Evolutionary conservation across 1,140 invertebrate species (phyloP), one percentile per base, ranked within the genome.

Genomic region (Anthonomus grandis): DNA sequence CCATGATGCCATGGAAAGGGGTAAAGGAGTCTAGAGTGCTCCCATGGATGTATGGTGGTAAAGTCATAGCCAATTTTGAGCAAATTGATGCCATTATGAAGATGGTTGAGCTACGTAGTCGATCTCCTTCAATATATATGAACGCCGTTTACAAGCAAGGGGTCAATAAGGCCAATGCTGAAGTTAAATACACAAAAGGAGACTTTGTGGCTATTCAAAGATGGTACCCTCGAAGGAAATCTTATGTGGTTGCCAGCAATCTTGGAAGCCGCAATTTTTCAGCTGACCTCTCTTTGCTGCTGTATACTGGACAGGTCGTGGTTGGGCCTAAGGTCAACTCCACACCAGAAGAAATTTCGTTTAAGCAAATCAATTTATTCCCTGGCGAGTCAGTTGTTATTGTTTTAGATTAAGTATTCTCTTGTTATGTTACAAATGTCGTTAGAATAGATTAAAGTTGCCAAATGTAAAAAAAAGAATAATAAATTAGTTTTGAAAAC

Each of bases 231-330:
- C 77, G 89, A 13, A 78, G 86, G 47, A 85, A 87, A 65, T 82
- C 85, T 2, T 89, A 84, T 63, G 83, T 87, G 1, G 80, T 86
- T 38, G 78, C 90, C 0, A 81, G 81, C 2, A 90, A 90, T 75
- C 74, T 90, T 5, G 85, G 84, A 0, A 74, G 68, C 9, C 65
- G 66, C 2, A 74, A 74, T 8, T 77, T 84, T 36, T 79, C 75
- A 1, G 81, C 83, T 47, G 87, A 90, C 74, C 76, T 90, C 9
- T 86, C 86, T 0, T 79, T 79, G 1, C 78, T 85, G 64, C 87
- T 86, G 68, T 91, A 89, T 62, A 86, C 86, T 42, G 89, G 89
- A 2, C 77, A 79, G n/a, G 79, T 86, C 15, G 76, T 90, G 25
- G 80, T 86, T 24, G 81, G 80, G 19, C 81, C 83, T 0, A 74